Conservation (phyloP, 2,888 invertebrate species). For the Brachypterus glaber region DNA sequence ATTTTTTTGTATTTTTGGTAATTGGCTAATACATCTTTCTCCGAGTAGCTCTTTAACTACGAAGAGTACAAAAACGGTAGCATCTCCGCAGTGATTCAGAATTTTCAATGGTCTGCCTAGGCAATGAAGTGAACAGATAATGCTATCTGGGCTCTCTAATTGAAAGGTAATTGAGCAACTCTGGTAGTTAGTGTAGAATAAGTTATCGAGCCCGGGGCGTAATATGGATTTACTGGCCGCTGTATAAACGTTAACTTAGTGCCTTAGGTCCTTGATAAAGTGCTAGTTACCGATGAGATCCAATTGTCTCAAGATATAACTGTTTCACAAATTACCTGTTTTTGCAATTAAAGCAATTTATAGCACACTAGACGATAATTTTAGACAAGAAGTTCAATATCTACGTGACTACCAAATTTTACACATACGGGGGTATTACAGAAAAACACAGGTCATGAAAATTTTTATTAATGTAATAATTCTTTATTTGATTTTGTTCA, state of each 20-base stretch:
- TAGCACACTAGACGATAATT: constrained; percentile 26
- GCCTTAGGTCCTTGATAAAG: constrained; percentile 37
- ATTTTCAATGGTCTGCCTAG: constrained; percentile 11
- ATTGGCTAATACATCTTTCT: no score
- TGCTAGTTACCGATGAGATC: constrained; percentile 33
- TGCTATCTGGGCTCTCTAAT: constrained; percentile 39
- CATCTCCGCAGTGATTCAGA: background rate
- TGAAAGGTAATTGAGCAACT: constrained; percentile 43
- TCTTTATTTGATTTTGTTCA: no score
- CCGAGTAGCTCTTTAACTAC: no score
- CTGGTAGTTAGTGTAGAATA: constrained; percentile 37
- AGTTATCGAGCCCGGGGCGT: constrained; percentile 33
- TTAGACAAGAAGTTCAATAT: constrained; percentile 23
- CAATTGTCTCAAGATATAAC: constrained; percentile 36
- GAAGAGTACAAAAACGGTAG: no score
- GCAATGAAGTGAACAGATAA: constrained; percentile 38
- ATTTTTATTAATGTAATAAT: no score
- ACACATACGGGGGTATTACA: no score
- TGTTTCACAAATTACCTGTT: constrained; percentile 35
- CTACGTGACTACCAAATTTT: constrained; percentile 27
- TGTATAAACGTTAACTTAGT: constrained; percentile 35
- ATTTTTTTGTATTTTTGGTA: no score
- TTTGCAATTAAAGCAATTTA: constrained; percentile 33
- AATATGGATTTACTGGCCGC: constrained; percentile 37
- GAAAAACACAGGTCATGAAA: no score